A percentile compares a stretch with the other conserved stretches of the same genome.
Conservation (phyloP, 2,888 invertebrate species). For the Anarsia innoxiella region DNA sequence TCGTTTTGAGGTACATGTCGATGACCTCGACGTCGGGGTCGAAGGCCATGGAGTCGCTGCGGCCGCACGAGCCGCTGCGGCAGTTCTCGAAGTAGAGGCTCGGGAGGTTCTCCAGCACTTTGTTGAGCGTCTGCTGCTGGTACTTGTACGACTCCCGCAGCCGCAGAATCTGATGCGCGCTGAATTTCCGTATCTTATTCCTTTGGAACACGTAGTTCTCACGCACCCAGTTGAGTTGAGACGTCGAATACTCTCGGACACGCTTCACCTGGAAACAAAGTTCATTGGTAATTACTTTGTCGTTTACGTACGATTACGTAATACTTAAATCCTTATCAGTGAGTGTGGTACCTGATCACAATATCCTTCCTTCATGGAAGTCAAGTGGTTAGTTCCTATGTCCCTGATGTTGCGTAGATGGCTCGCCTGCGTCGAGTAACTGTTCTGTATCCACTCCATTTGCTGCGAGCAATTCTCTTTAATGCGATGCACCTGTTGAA, state of each 20-base stretch:
- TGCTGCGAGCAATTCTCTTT: constrained; percentile 95
- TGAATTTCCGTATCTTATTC: constrained; percentile 95
- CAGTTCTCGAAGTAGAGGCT: constrained; percentile 95
- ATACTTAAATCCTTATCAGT: too few relatives aligned
- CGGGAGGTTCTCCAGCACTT: constrained; percentile 93
- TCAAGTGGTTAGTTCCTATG: constrained; percentile 91
- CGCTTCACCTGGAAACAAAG: constrained; percentile 83
- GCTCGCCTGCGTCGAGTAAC: constrained; percentile 91
- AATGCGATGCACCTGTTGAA: constrained; percentile 85
- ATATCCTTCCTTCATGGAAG: constrained; percentile 92
- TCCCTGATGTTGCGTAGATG: constrained; percentile 92
- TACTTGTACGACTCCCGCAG: constrained; percentile 95
- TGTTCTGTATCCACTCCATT: constrained; percentile 94
- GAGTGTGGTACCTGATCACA: constrained; percentile 96
- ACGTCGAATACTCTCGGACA: constrained; percentile 93
- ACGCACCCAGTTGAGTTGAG: constrained; percentile 93
- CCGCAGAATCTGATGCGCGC: constrained; percentile 91
- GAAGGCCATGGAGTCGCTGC: constrained; percentile 84
- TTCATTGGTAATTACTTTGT: too few relatives aligned
- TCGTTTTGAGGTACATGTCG: constrained; percentile 81
- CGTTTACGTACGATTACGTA: too few relatives aligned
- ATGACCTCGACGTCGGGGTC: constrained; percentile 79
- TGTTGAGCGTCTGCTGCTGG: constrained; percentile 95
- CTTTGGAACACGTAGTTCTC: constrained; percentile 97
- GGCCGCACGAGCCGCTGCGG: constrained; percentile 86